Percentiles rank a stretch among this genome's conserved stretches.
These are phyloP conservation scores for Halichoeres trimaculatus DNA, from an alignment of 2,113 vertebrate species.

Conservation along the genomic window DNA sequence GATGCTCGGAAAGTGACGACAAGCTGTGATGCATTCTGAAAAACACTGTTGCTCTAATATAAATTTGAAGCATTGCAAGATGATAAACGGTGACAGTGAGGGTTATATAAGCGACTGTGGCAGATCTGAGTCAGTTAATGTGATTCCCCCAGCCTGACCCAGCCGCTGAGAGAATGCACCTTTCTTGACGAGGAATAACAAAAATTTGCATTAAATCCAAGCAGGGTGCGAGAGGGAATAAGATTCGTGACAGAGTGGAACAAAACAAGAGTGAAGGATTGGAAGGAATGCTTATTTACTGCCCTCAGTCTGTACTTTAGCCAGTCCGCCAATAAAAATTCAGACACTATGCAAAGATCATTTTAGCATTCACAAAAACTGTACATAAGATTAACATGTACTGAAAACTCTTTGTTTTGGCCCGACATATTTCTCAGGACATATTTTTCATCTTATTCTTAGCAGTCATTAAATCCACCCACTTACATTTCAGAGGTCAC, in stretches of 20 bases:
- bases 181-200: constrained; percentile 62
- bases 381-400: constrained; percentile 1
- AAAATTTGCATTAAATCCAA: constrained; percentile 62
- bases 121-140: constrained; percentile 56
- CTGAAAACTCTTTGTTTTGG: constrained; percentile 24
- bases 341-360: constrained; percentile 1
- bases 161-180: constrained; percentile 49
- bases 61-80: constrained; percentile 43
- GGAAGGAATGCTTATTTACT: constrained; percentile 4
- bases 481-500: constrained; percentile 17
- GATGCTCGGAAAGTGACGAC: constrained; percentile 9
- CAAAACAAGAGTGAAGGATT: constrained; percentile 22
- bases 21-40: constrained; percentile 1
- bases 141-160: constrained; percentile 53
- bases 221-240: constrained; percentile 48
- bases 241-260: constrained; percentile 43
- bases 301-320: constrained; percentile 24
- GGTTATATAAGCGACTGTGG: constrained; percentile 55
- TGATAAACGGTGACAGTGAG: constrained; percentile 46
- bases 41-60: neutral
- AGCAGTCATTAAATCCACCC: constrained; percentile 3
- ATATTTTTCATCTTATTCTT: neutral
- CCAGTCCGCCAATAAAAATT: constrained; percentile 15
- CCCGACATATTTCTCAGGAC: neutral
- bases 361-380: constrained; percentile 31